Evolutionary conservation across 2,888 invertebrate species (phyloP).

Genomic region (Acrobeloides nanus): DNA sequence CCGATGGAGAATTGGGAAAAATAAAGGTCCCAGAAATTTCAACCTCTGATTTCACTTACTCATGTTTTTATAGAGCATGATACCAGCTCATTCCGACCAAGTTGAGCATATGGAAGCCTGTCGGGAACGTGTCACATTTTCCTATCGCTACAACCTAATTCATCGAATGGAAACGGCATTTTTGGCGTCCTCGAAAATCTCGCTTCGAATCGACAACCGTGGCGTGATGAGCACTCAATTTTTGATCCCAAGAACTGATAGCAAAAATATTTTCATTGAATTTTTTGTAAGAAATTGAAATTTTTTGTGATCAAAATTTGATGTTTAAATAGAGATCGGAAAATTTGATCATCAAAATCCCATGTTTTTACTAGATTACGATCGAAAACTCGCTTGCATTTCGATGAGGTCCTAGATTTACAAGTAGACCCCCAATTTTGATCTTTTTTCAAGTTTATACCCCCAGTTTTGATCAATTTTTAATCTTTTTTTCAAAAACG

Average conservation of each 20-base stretch:
- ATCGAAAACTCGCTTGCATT: too few relatives aligned
- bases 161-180: constrained; percentile 12
- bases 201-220: constrained; percentile 14
- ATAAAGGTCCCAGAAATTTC: constrained; percentile 11
- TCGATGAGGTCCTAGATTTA: too few relatives aligned
- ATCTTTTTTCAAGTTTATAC: too few relatives aligned
- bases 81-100: constrained; percentile 16
- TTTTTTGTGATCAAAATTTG: too few relatives aligned
- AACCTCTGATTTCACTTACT: not conserved
- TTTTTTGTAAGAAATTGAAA: too few relatives aligned
- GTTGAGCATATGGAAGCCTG: constrained; percentile 8
- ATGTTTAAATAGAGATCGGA: too few relatives aligned
- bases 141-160: constrained; percentile 14
- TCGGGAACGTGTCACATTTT: constrained; percentile 8
- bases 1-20: constrained; percentile 18
- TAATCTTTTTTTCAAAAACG: too few relatives aligned
- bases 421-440: too few relatives aligned
- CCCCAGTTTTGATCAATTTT: too few relatives aligned
- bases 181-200: constrained; percentile 12
- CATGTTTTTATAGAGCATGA: constrained; percentile 12
- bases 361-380: too few relatives aligned
- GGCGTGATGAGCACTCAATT: constrained; percentile 16
- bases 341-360: too few relatives aligned
- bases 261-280: constrained; percentile 15
- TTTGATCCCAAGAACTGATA: constrained; percentile 12